Conservation (phyloP, 2,888 invertebrate species). For the Busseola fusca region DNA sequence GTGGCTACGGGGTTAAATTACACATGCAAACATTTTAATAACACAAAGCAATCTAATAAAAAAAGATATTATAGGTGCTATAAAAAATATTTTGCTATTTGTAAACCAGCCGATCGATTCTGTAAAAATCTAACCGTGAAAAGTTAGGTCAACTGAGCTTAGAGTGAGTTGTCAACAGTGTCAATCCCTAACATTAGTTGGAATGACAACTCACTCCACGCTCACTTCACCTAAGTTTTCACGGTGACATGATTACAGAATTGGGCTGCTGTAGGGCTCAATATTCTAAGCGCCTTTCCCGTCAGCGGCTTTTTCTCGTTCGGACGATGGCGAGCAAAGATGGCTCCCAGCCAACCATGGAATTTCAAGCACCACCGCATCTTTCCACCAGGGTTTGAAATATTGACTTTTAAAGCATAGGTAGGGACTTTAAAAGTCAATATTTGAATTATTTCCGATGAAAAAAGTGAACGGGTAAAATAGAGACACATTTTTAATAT, state of each 20-base stretch:
- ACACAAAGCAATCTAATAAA: background rate
- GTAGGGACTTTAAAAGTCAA: too few species aligned
- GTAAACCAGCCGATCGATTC: too few species aligned
- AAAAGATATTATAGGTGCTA: background rate
- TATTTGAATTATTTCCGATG: too few species aligned
- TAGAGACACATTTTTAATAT: background rate
- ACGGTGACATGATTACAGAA: too few species aligned
- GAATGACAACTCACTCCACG: too few species aligned
- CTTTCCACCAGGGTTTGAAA: conserved; percentile 23
- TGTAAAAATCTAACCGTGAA: too few species aligned
- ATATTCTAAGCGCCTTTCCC: conserved; percentile 19
- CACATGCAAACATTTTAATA: background rate
- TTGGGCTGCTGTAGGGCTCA: background rate
- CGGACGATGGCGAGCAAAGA: conserved; percentile 43
- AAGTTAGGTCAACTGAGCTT: too few species aligned
- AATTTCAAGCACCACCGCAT: conserved; percentile 36
- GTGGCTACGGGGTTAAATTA: background rate
- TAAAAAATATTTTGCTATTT: background rate
- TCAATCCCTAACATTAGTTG: too few species aligned
- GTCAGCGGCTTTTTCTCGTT: conserved; percentile 38
- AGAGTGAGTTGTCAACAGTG: too few species aligned
- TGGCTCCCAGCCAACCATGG: conserved; percentile 52
- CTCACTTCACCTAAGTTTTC: too few species aligned
- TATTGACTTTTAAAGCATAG: conserved; percentile 25
- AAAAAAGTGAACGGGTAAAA: background rate